Evolutionary conservation across 2,888 invertebrate genomes (phyloP).

Genomic region (Pachydiplax longipennis): DNA sequence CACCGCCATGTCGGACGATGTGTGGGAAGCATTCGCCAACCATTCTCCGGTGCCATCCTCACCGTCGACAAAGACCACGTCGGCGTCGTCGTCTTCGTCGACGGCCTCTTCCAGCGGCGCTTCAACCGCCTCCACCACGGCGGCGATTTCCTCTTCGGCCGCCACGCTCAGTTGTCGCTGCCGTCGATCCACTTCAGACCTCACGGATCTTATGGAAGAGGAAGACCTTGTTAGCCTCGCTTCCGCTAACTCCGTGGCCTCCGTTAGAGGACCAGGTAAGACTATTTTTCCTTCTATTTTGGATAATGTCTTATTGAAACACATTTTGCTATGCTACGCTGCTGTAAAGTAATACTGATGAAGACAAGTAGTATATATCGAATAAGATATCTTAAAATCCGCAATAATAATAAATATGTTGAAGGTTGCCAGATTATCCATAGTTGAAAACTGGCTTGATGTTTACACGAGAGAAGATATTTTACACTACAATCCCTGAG

Average conservation of each 20-base stretch:
- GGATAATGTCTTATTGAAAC: no score
- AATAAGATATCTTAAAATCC: no score
- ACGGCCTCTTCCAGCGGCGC: conserved; percentile 58
- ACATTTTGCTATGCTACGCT: background rate
- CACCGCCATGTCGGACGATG: background rate
- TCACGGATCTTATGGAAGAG: conserved; percentile 69
- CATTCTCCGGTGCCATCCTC: conserved; percentile 17
- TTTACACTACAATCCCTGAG: no score
- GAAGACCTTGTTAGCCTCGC: conserved; percentile 20
- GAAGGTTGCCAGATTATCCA: no score
- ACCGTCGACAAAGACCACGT: conserved; percentile 42
- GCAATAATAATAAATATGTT: no score
- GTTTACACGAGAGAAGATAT: no score
- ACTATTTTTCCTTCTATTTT: background rate
- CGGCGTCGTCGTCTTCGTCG: conserved; percentile 40
- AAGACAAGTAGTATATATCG: no score
- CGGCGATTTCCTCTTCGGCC: conserved; percentile 31
- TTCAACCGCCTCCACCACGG: conserved; percentile 29
- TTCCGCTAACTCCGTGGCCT: background rate
- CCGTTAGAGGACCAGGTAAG: conserved; percentile 28
- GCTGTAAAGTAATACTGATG: background rate
- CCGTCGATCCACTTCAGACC: conserved; percentile 75
- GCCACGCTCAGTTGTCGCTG: conserved; percentile 39
- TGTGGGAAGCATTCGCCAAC: conserved; percentile 31
- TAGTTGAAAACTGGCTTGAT: no score